phyloP scores from a whole-genome alignment of 2,113 vertebrate species.

The Poeciliopsis retropinna region DNA sequence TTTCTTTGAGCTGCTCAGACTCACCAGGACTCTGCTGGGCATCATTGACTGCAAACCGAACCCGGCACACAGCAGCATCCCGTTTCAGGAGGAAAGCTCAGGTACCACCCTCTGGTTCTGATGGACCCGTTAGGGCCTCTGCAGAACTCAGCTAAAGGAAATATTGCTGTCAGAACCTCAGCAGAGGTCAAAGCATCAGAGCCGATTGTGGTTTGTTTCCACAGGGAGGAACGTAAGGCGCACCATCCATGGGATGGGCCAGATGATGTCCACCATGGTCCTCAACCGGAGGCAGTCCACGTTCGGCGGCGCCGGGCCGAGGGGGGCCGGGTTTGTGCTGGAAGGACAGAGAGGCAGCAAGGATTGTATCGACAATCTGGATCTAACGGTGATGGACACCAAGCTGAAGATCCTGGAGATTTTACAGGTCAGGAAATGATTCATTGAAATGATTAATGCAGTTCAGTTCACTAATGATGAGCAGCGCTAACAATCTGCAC shows the following conservation, averaged over 20 bases:
- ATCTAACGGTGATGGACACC: slow-evolving; percentile 97
- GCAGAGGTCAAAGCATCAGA: background rate
- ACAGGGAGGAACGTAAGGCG: slow-evolving; percentile 90
- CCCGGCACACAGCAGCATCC: slow-evolving; percentile 63
- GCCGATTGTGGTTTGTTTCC: background rate
- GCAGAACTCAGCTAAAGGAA: background rate
- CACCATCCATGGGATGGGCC: slow-evolving; percentile 96
- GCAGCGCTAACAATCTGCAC: too few relatives aligned
- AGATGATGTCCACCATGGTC: slow-evolving; percentile 99
- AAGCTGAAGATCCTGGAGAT: slow-evolving; percentile 98
- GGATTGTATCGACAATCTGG: slow-evolving; percentile 87
- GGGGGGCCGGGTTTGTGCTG: slow-evolving; percentile 59
- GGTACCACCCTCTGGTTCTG: slow-evolving; percentile 65
- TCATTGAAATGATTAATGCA: too few relatives aligned
- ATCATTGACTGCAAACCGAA: slow-evolving; percentile 96
- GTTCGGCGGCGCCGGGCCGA: slow-evolving; percentile 76
- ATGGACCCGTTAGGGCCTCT: too few relatives aligned
- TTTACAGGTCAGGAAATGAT: slow-evolving; percentile 83
- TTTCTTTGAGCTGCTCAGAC: slow-evolving; percentile 94
- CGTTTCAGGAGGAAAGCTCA: slow-evolving; percentile 84
- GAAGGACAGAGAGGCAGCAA: slow-evolving; percentile 82
- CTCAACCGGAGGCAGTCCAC: slow-evolving; percentile 92
- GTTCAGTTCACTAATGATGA: too few relatives aligned
- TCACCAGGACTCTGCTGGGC: slow-evolving; percentile 92
- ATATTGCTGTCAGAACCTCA: background rate